Conservation (phyloP, 2,888 invertebrate genomes). For the Xestobium rufovillosum region DNA sequence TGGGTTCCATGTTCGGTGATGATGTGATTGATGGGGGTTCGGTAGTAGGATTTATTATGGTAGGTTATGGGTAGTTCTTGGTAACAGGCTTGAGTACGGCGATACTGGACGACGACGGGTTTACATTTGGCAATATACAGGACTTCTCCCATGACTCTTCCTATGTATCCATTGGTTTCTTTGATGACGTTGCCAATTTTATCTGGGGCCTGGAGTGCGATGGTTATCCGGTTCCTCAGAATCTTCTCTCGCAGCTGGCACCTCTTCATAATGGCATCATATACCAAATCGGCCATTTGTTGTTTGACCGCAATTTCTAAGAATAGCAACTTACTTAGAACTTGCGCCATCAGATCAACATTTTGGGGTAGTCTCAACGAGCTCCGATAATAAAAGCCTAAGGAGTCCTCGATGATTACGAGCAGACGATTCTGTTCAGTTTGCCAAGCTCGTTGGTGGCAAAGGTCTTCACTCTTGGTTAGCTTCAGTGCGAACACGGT, state of each 20-base stretch:
- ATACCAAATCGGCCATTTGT: slow-evolving; percentile 10
- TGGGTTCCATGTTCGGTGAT: slow-evolving; percentile 8
- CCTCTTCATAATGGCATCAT: slow-evolving; percentile 9
- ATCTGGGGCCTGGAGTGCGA: slow-evolving; percentile 7
- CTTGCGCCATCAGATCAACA: slow-evolving; percentile 9
- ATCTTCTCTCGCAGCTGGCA: slow-evolving; percentile 10
- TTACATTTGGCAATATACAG: no score
- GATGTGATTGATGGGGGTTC: slow-evolving; percentile 10
- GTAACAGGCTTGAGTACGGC: slow-evolving; percentile 6
- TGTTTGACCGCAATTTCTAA: slow-evolving; percentile 8
- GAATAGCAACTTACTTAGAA: slow-evolving; percentile 4
- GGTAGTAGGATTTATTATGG: slow-evolving; percentile 8
- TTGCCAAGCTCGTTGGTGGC: neutral
- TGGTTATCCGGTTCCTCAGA: slow-evolving; percentile 3
- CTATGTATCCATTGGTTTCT: no score
- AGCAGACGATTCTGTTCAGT: slow-evolving; percentile 8
- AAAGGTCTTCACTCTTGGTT: slow-evolving; percentile 2
- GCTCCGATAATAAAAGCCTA: slow-evolving; percentile 5
- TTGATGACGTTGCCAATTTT: slow-evolving; percentile 2
- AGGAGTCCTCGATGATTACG: slow-evolving; percentile 7
- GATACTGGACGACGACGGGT: slow-evolving; percentile 7
- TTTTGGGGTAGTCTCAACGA: slow-evolving; percentile 6
- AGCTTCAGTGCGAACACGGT: slow-evolving; percentile 4
- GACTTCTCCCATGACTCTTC: no score
- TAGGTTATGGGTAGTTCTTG: slow-evolving; percentile 12